These are phyloP conservation scores for Zophobas morio DNA, from an alignment of 1,140 invertebrate species.

Conservation along the genomic window DNA sequence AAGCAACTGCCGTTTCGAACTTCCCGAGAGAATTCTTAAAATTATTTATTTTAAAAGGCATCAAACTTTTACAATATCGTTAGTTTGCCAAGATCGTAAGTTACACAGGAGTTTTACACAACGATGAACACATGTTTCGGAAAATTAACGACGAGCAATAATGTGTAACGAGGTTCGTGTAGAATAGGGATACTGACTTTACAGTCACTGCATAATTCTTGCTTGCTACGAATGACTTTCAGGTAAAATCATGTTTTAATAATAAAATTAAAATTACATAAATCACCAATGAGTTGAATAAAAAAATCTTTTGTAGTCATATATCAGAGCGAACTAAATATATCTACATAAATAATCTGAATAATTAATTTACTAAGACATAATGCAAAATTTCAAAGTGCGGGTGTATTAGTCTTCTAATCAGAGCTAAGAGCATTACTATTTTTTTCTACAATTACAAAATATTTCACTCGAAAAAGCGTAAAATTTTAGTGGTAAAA, in stretches of 20 bases:
- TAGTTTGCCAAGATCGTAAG: conserved; percentile 47
- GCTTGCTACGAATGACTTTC: conserved; percentile 10
- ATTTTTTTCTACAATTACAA: no score
- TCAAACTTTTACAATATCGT: conserved; percentile 49
- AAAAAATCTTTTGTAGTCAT: no score
- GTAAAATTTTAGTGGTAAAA: no score
- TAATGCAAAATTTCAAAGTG: no score
- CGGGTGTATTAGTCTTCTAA: no score
- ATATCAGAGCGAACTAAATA: no score
- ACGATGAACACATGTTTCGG: conserved; percentile 54
- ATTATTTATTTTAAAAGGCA: conserved; percentile 34
- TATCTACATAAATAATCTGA: background rate
- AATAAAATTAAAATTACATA: no score
- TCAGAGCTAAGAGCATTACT: no score
- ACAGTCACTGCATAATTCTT: conserved; percentile 35
- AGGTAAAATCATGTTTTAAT: conserved; percentile 1
- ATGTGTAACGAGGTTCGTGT: conserved; percentile 46
- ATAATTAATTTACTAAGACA: background rate
- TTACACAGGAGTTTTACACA: conserved; percentile 46
- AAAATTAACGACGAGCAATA: conserved; percentile 52
- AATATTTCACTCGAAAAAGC: no score
- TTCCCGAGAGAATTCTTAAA: conserved; percentile 18
- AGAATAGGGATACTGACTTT: conserved; percentile 45
- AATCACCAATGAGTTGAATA: no score
- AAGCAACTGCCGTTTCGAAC: background rate